phyloP scores from a whole-genome alignment of 2,797 vertebrate genomes.

The Adrianichthys oophorus region DNA sequence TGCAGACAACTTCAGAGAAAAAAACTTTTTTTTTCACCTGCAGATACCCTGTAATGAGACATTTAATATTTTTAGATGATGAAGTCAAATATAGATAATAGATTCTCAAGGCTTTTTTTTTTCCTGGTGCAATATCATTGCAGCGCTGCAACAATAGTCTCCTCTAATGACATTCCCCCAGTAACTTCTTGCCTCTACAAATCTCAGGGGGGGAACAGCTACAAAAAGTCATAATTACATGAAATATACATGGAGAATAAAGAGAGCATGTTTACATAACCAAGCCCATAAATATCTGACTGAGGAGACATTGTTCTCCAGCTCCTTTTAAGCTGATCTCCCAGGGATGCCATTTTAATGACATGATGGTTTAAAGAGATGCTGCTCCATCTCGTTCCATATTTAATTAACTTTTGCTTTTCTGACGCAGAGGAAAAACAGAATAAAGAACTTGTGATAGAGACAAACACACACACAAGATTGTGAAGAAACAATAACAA shows the following conservation, averaged over 20 bases:
- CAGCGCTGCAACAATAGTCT: constrained; percentile 85
- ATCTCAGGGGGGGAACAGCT: constrained; percentile 67
- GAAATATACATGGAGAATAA: constrained; percentile 84
- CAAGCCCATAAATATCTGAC: constrained; percentile 98
- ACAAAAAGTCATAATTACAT: constrained; percentile 87
- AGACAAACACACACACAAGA: constrained; percentile 79
- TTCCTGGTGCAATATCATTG: constrained; percentile 48
- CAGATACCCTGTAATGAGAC: constrained; percentile 48
- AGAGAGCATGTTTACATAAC: constrained; percentile 91
- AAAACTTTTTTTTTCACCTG: constrained; percentile 32
- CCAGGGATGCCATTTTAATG: constrained; percentile 97
- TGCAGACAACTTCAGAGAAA: constrained; percentile 32
- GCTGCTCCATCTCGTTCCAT: constrained; percentile 97
- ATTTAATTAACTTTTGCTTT: constrained; percentile 99
- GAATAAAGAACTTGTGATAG: constrained; percentile 74
- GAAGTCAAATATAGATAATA: constrained; percentile 74
- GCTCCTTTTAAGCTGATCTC: constrained; percentile 97
- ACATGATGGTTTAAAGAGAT: constrained; percentile 99
- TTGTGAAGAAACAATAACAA: constrained; percentile 94
- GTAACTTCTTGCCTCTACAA: constrained; percentile 82
- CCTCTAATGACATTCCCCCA: constrained; percentile 97
- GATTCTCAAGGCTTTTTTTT: constrained; percentile 53
- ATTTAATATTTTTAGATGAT: constrained; percentile 61
- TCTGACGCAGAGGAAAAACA: constrained; percentile 81
- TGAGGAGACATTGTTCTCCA: constrained; percentile 97